Evolutionary conservation across 1,140 invertebrate genomes (phyloP), one percentile per base, ranked within the genome.

Genomic region (Palaemon carinicauda): DNA sequence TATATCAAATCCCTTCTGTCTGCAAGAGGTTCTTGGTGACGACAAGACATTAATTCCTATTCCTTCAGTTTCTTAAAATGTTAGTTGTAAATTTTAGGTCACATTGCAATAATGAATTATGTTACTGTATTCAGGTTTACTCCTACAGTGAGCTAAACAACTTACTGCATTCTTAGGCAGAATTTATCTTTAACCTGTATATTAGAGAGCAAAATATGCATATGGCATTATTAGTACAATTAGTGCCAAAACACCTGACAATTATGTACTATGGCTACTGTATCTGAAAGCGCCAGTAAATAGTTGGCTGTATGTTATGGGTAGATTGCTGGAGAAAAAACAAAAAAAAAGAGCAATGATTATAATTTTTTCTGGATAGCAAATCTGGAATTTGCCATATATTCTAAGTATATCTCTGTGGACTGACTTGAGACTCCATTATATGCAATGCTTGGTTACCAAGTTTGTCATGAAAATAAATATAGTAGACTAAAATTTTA

Each of bases 1-100:
- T 41, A 41, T 41, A 41, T 41, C 41, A 41, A 41, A 41, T 41
- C 41, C 41, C 41, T 41, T 31, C 21, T 69, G 24, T 27, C 17
- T n/a, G n/a, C n/a, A n/a, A n/a, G 65, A 27, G 17, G 65, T 69
- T 69, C 65, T 24, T 69, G 65, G 29, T 24, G 65, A 31, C 24
- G 65, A 60, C n/a, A n/a, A n/a, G n/a, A n/a, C n/a, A 54, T n/a
- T 60, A 12, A 29, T 27, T 69, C 33, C 21, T 60, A 31, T 80
- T 80, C 54, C 51, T 56, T 79, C 53, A 31, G 52, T 29, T 80
- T 80, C 29, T 60, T 80, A 51, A 56, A 52, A 60, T 80, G 21
- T 80, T 80, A 33, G 41, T 41, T 41, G 41, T 41, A 41, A 41
- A 41, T 1, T 41, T 41, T 41, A 41, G 41, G 41, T 41, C 41